phyloP scores from a whole-genome alignment of 1,140 invertebrate genomes.

The Drosophila asahinai region DNA sequence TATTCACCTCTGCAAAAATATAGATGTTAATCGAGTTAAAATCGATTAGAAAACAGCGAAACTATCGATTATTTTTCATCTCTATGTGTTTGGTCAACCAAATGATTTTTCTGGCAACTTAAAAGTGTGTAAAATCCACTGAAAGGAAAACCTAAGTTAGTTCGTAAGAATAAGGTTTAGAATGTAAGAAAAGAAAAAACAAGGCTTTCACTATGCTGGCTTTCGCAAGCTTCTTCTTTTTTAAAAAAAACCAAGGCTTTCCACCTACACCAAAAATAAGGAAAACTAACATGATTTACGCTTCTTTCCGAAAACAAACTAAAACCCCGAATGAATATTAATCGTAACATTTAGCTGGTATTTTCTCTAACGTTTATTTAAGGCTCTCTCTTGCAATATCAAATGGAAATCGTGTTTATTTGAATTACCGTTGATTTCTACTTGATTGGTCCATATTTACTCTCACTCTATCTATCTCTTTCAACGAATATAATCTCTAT shows the following conservation, averaged over 20 bases:
- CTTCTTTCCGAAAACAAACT: conserved; percentile 20
- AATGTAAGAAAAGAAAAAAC: conserved; percentile 28
- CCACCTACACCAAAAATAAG: conserved; percentile 15
- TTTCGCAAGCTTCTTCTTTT: conserved; percentile 44
- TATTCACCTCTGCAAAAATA: neutral
- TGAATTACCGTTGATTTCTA: conserved; percentile 50
- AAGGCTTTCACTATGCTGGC: conserved; percentile 41
- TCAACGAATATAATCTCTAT: conserved; percentile 32
- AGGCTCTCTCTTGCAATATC: conserved; percentile 37
- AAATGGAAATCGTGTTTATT: conserved; percentile 52
- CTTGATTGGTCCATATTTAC: conserved; percentile 48
- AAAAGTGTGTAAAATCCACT: neutral
- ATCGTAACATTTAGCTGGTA: conserved; percentile 42
- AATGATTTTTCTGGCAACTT: conserved; percentile 26
- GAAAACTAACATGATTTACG: conserved; percentile 35
- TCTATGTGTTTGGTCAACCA: neutral
- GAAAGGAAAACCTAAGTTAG: conserved; percentile 23
- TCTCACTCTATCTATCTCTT: conserved; percentile 6
- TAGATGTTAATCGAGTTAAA: neutral
- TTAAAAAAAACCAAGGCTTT: conserved; percentile 30
- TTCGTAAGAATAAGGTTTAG: conserved; percentile 15
- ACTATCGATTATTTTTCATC: too few species aligned
- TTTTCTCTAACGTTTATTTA: conserved; percentile 22
- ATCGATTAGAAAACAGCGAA: neutral
- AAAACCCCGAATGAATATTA: conserved; percentile 13